Conservation (phyloP, 2,113 vertebrate genomes). For the Ammodytes dubius region DNA sequence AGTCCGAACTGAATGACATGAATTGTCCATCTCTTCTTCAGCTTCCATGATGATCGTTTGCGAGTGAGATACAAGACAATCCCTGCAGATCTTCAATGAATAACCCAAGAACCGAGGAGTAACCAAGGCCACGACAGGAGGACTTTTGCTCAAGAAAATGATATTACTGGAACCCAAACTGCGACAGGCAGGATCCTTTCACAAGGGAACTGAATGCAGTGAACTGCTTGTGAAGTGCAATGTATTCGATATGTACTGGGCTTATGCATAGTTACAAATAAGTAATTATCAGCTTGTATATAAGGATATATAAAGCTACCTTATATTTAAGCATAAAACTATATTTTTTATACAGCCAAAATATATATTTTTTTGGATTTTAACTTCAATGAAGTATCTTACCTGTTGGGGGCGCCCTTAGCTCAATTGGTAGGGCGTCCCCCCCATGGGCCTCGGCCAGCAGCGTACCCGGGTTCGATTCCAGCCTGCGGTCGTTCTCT, state of each 20-base stretch:
- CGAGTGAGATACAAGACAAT: constrained; percentile 39
- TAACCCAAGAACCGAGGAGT: constrained; percentile 10
- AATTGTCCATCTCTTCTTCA: constrained; percentile 76
- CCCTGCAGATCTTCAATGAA: constrained; percentile 45
- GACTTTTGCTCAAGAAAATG: neutral
- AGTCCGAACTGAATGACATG: constrained; percentile 65
- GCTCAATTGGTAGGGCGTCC: too few species aligned
- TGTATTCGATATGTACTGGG: constrained; percentile 30
- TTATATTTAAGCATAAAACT: constrained; percentile 53
- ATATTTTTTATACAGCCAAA: constrained; percentile 58
- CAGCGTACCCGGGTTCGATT: too few species aligned
- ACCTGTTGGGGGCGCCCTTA: constrained; percentile 8
- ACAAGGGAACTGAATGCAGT: constrained; percentile 22
- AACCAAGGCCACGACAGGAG: neutral
- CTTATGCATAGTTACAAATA: constrained; percentile 13
- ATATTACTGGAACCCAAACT: constrained; percentile 23
- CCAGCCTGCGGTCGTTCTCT: too few species aligned
- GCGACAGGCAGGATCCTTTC: constrained; percentile 1
- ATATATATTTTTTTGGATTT: constrained; percentile 34
- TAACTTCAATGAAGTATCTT: constrained; percentile 66
- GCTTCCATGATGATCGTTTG: constrained; percentile 56
- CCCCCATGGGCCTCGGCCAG: too few species aligned
- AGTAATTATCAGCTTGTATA: constrained; percentile 49
- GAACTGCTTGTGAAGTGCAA: constrained; percentile 42
- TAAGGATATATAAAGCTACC: constrained; percentile 42